phyloP scores from a whole-genome alignment of 2,888 invertebrate genomes.

The Podabrus alpinus region DNA sequence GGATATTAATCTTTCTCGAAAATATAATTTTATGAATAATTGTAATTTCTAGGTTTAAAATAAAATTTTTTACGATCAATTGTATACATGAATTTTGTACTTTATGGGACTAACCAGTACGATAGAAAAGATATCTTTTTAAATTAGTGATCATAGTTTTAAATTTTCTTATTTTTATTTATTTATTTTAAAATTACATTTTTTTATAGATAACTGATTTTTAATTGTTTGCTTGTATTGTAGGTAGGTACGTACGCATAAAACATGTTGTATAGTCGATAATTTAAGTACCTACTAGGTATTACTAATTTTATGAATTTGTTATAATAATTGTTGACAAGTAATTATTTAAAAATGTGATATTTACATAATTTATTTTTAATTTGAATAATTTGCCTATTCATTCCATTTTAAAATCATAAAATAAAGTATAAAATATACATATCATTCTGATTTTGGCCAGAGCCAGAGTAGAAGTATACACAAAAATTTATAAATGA shows the following conservation, averaged over 20 bases:
- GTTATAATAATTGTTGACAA: not conserved
- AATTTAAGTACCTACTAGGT: not conserved
- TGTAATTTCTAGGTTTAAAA: no score
- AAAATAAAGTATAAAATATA: not conserved
- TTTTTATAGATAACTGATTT: not conserved
- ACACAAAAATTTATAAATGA: no score
- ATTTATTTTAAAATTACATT: not conserved
- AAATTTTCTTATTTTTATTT: not conserved
- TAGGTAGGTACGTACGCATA: no score
- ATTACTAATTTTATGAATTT: not conserved
- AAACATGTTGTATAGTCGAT: not conserved
- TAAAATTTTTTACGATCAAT: not conserved
- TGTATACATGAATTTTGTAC: no score
- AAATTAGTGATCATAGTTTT: not conserved
- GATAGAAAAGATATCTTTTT: not conserved
- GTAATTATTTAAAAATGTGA: not conserved
- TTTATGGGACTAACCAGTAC: no score
- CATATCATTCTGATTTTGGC: not conserved
- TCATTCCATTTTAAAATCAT: not conserved
- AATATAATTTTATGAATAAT: no score
- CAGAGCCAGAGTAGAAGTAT: not conserved
- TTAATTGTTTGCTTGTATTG: not conserved
- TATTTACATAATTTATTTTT: not conserved
- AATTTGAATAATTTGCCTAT: not conserved
- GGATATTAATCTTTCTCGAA: no score